Conservation (phyloP, 2,797 vertebrate genomes). For the Poecile montanus region DNA sequence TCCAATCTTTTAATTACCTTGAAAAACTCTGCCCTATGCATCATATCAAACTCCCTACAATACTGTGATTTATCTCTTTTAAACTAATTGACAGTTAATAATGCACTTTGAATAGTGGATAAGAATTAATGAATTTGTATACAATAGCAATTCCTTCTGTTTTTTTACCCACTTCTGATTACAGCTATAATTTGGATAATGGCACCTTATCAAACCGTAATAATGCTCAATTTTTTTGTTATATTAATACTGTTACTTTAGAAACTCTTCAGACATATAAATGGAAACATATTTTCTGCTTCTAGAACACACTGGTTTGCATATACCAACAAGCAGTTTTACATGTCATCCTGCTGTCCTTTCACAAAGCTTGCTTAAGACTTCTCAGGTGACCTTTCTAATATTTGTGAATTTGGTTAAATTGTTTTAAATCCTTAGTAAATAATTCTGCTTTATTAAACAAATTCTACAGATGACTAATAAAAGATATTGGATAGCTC, state of each 20-base stretch:
- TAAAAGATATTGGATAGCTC: background rate
- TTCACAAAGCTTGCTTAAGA: background rate
- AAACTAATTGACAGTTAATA: slow-evolving; percentile 21
- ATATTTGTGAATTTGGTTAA: background rate
- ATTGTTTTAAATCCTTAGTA: background rate
- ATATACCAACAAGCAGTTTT: background rate
- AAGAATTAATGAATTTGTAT: background rate
- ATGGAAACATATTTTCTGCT: background rate
- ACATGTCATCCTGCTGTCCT: background rate
- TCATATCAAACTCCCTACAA: background rate
- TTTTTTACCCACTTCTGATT: background rate
- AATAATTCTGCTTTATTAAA: background rate
- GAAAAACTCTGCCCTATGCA: background rate
- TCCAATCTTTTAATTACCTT: background rate
- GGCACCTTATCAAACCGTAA: background rate
- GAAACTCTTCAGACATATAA: background rate
- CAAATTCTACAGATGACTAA: background rate
- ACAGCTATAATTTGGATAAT: background rate
- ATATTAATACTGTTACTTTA: background rate
- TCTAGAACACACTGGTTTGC: background rate
- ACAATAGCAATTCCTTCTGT: background rate
- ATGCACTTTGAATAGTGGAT: background rate
- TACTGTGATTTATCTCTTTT: background rate
- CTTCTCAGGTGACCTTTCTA: background rate
- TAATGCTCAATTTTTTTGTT: background rate